Evolutionary conservation across 2,888 invertebrate genomes (phyloP).

Genomic region (Syritta pipiens): DNA sequence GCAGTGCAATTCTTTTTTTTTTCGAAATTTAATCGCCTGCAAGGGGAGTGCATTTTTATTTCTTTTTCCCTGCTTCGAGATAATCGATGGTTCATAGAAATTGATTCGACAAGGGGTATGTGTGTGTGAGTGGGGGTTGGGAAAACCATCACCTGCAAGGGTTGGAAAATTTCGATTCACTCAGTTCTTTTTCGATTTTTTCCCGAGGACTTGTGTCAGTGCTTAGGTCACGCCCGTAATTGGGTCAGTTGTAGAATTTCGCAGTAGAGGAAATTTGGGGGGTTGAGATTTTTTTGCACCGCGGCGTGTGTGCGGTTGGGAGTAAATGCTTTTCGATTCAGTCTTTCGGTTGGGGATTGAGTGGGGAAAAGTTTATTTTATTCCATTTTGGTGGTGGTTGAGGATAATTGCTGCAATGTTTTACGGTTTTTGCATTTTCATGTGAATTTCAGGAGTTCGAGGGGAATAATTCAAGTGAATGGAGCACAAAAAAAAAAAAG

Average conservation of each 20-base stretch:
- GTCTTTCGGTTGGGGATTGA: no score
- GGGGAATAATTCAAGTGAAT: no score
- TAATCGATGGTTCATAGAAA: conserved; percentile 36
- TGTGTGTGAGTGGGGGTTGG: background rate
- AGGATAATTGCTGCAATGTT: no score
- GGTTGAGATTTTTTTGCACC: background rate
- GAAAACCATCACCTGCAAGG: conserved; percentile 49
- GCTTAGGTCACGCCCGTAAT: conserved; percentile 47
- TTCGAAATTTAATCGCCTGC: background rate
- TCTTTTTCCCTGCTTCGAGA: background rate
- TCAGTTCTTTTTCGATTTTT: background rate
- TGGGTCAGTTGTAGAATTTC: conserved; percentile 60
- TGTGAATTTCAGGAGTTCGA: no score
- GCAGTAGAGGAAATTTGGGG: background rate
- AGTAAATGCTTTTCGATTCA: no score
- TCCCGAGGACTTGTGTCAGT: background rate
- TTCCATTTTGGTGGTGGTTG: no score
- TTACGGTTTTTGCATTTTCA: no score
- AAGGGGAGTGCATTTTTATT: background rate
- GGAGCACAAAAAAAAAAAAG: no score
- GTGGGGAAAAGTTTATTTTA: no score
- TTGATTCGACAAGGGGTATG: background rate
- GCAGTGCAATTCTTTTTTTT: conserved; percentile 19
- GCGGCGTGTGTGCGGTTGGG: no score
- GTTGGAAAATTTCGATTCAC: background rate